A percentile compares a stretch with the other conserved stretches of the same genome.
These are phyloP conservation scores for Cherax quadricarinatus DNA, from an alignment of 1,140 invertebrate species.

Conservation along the genomic window DNA sequence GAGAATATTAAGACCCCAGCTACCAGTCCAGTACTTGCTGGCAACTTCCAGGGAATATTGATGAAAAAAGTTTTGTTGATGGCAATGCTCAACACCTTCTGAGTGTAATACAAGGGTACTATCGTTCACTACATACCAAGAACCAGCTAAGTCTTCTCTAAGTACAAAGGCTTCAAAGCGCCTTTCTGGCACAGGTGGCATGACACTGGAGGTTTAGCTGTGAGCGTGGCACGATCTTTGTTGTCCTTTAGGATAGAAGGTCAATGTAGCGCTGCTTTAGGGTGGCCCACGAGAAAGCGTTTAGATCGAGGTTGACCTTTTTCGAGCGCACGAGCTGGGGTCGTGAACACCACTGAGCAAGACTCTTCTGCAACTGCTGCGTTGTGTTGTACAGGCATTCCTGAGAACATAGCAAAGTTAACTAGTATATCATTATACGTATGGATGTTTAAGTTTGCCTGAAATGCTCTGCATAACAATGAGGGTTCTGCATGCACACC, in stretches of 20 bases:
- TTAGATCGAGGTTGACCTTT: conserved; percentile 67
- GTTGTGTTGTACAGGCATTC: conserved; percentile 73
- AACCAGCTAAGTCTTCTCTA: not conserved
- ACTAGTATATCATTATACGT: not conserved
- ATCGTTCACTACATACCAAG: not conserved
- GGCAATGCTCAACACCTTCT: not conserved
- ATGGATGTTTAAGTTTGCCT: no score
- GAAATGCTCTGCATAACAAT: no score
- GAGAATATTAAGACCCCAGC: not conserved
- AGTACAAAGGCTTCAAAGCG: not conserved
- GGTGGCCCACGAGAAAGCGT: conserved; percentile 66
- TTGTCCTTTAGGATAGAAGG: conserved; percentile 42
- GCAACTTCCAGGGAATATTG: not conserved
- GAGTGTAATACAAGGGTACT: not conserved
- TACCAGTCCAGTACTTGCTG: not conserved
- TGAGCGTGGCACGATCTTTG: not conserved
- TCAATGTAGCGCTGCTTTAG: conserved; percentile 63
- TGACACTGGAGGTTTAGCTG: not conserved
- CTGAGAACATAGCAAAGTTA: conserved; percentile 29
- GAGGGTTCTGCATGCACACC: no score
- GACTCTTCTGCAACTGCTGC: conserved; percentile 70
- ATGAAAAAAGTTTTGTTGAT: not conserved
- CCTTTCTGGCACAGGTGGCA: not conserved
- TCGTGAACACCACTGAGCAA: conserved; percentile 68
- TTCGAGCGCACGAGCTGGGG: conserved; percentile 68